Evolutionary conservation across 2,113 vertebrate species (phyloP).

Genomic region (Hippolais icterina): DNA sequence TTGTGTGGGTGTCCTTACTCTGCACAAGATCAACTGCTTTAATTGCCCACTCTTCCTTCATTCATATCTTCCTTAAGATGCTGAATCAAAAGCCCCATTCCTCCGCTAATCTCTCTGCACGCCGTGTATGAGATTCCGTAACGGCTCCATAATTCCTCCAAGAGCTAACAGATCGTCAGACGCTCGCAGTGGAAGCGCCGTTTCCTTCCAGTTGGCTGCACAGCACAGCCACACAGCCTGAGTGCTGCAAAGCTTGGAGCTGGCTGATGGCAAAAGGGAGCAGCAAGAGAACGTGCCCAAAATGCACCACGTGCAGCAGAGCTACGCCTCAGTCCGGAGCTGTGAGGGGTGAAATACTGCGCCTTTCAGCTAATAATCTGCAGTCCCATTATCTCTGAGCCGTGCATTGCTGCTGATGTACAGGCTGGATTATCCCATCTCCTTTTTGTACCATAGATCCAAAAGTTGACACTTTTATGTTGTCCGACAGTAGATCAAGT

Average conservation of each 20-base stretch:
- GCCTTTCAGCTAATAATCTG: slow-evolving; percentile 64
- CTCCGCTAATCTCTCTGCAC: background rate
- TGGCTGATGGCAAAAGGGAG: background rate
- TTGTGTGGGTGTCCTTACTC: background rate
- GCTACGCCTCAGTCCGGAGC: background rate
- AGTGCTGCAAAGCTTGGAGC: background rate
- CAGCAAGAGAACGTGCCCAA: background rate
- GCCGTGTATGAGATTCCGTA: background rate
- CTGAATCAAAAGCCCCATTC: background rate
- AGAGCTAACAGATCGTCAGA: background rate
- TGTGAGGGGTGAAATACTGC: slow-evolving; percentile 44
- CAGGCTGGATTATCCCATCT: slow-evolving; percentile 59
- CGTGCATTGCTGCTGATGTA: slow-evolving; percentile 67
- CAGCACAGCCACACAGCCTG: background rate
- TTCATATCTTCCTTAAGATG: background rate
- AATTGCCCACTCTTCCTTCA: background rate
- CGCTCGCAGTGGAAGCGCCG: background rate
- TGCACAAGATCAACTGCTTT: background rate
- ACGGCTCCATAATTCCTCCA: background rate
- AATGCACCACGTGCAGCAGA: background rate
- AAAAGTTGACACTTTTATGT: slow-evolving; percentile 76
- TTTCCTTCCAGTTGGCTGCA: slow-evolving; percentile 44
- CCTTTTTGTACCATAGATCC: slow-evolving; percentile 58
- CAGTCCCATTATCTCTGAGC: slow-evolving; percentile 66
- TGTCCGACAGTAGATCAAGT: slow-evolving; percentile 76